Base-by-base conservation (phyloP, 2,888 invertebrate genomes). In the Cataglyphis livida region DNA sequence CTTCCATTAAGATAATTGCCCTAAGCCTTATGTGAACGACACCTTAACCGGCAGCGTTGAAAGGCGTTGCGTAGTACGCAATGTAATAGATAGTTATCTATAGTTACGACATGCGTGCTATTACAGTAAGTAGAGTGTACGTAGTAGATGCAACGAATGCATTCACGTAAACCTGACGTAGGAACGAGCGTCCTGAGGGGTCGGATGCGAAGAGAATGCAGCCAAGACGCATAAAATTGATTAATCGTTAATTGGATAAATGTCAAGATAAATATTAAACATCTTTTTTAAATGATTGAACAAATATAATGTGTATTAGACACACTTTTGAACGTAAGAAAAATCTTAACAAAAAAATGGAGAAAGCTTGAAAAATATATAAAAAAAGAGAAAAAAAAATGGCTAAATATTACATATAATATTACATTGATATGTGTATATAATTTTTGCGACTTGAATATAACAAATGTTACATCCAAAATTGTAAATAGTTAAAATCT, bases 81-180 rank as follows among this genome's bases (percentile, higher is more conserved):
- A 87, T 82, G 83, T 86, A 86, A 87, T 84, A 70, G 88, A 82
- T 89, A 86, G 84, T 88, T 84, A 85, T 68, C 64, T 62, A 62
- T 64, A 70, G 82, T 89, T 89, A 84, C 89, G 89, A 82, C 89
- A 88, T 10, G 18, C 62, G 12, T 51, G 83, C 84, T 81, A 89
- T 89, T 89, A 89, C 82, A 68, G 57, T 82, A 78, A 73, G 68
- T 71, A 48, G 54, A 64, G 41, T n/a, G 15, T 66, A 7, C 15
- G 28, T 44, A 83, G 74, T 84, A 51, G 85, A 86, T 82, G 83
- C 75, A 87, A 82, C 74, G 61, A 38, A 73, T 73, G 25, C 38
- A 51, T 66, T 78, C 51, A 66, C 48, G 61, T 78, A 78, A 84
- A 84, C 54, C 66, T 61, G 84, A 73, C 15, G 68, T 15, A 28